Conservation (phyloP, 2,113 vertebrate species). For the Artemisiospiza belli region DNA sequence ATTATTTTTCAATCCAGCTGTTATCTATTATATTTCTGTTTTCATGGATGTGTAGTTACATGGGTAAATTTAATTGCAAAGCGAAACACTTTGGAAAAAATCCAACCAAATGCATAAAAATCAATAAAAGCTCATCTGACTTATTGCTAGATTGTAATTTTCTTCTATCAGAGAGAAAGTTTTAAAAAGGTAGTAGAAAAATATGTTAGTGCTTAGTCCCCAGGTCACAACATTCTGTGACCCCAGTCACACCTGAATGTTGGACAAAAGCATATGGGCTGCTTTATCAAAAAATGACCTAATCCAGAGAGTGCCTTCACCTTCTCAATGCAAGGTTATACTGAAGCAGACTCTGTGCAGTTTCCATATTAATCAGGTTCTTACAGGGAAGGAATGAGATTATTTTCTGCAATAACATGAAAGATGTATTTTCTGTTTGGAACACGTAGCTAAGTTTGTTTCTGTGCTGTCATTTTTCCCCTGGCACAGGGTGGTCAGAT, state of each 20-base stretch:
- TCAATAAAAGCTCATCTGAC: not conserved
- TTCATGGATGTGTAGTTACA: not conserved
- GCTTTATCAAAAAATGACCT: not conserved
- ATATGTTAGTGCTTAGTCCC: not conserved
- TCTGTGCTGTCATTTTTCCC: not conserved
- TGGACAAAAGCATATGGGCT: not conserved
- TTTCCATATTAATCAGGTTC: not conserved
- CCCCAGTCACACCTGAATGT: not conserved
- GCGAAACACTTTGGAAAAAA: not conserved
- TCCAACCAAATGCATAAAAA: not conserved
- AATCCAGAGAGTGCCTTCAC: not conserved
- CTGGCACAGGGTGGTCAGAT: constrained; percentile 85
- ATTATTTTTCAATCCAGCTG: not conserved
- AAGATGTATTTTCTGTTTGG: not conserved
- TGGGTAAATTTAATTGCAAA: not conserved
- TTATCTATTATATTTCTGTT: not conserved
- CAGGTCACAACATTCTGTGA: too few relatives aligned
- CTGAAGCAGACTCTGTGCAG: not conserved
- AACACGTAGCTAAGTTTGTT: not conserved
- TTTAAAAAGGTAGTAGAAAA: not conserved
- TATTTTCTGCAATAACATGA: not conserved
- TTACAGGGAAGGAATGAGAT: not conserved
- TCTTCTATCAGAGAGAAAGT: not conserved
- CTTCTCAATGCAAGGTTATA: not conserved
- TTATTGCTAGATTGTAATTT: not conserved